Percentiles rank a stretch among this genome's conserved stretches.
phyloP scores from a whole-genome alignment of 1,140 invertebrate species.

The Metaphire vulgaris region DNA sequence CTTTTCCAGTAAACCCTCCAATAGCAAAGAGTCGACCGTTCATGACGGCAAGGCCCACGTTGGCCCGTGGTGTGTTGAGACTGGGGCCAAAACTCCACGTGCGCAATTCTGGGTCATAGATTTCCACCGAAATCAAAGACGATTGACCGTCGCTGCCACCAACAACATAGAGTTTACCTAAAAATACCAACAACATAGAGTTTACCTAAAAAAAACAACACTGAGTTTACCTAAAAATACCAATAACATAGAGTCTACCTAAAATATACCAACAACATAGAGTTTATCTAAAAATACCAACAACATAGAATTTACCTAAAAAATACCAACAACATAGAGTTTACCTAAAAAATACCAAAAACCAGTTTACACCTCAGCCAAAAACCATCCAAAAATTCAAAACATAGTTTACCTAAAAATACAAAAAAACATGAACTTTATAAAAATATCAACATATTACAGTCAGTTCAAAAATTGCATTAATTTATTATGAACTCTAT shows the following conservation, averaged over 20 bases:
- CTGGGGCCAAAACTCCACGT: constrained; percentile 73
- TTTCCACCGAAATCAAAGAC: constrained; percentile 73
- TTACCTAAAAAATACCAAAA: too few species aligned
- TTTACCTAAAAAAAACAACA: constrained; percentile 12
- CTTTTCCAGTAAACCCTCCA: constrained; percentile 79
- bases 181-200: too few species aligned
- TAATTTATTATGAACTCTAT: neutral
- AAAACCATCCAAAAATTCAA: too few species aligned
- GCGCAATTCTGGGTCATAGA: constrained; percentile 69
- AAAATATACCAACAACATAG: constrained; percentile 13
- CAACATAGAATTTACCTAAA: too few species aligned
- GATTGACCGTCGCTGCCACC: constrained; percentile 54
- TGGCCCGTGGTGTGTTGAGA: constrained; percentile 80
- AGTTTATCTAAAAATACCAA: constrained; percentile 57
- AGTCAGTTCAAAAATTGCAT: neutral
- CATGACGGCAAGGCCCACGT: constrained; percentile 70
- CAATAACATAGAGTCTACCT: too few species aligned
- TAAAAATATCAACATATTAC: too few species aligned
- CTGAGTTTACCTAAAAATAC: constrained; percentile 56
- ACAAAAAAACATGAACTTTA: too few species aligned
- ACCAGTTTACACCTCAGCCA: too few species aligned
- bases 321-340: too few species aligned
- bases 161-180: constrained; percentile 57
- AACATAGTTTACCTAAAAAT: too few species aligned
- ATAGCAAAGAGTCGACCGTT: constrained; percentile 64